Base-by-base conservation (phyloP, 2,797 vertebrate species). In the Gymnodraco acuticeps region DNA sequence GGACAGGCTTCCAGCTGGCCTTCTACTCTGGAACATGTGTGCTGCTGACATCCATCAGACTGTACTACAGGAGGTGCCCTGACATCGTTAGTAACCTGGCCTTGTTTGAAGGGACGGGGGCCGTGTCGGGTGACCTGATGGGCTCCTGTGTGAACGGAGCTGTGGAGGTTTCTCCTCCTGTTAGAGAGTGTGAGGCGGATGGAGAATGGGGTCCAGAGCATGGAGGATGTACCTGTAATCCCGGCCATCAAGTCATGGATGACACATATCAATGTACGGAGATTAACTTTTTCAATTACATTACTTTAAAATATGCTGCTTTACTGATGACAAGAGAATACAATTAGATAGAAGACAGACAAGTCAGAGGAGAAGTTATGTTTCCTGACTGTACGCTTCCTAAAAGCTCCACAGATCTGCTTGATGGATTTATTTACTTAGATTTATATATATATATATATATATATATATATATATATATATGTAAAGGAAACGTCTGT, bases 1-100 rank as follows among this genome's bases (percentile, higher is more conserved):
- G 0, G 4, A 41, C 23, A 1, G 91, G 91, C 41, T 92, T 95
- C 68, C 88, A 93, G 50, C 47, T 95, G 1, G 92, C 81, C 33
- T 90, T 95, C 68, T 94, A 93, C 85, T 80, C 87, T 0, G 92
- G 91, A 3, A 70, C 13, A 0, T 95, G 94, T 71, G 78, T 85
- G 55, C 50, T 94, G 0, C 2, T 95, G 15, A 58, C 80, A 0
- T 91, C 92, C 14, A 77, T 93, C 68, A 90, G 91, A 64, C 61
- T 95, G 42, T 95, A 88, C 84, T 93, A 91, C 71, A 83, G 66
- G 73, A 90, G 47, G 67, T 95, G 94, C 53, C 87, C 91, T 4
- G 53, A 51, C 8, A 27, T 86, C 3, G 53, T 64, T 16, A 54
- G 45, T 4, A 55, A 78, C 45, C 88, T 88, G 64, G 78, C 73